These are phyloP conservation scores for Glossophaga mutica DNA, from an alignment of 2,797 vertebrate species.

Conservation along the genomic window DNA sequence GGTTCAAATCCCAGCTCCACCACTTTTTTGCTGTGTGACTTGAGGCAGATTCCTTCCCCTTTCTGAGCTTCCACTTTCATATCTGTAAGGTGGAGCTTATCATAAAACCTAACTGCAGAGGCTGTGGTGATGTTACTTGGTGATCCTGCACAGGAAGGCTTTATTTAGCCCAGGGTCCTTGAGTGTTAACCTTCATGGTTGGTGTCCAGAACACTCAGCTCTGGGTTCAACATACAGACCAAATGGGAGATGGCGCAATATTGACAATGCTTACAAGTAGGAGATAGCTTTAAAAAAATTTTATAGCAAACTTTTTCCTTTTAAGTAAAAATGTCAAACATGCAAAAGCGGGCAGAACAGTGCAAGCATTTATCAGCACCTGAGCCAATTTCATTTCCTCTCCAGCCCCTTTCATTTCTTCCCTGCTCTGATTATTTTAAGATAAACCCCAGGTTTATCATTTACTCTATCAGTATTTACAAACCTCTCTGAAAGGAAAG, in stretches of 20 bases:
- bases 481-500: background rate
- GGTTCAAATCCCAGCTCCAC: background rate
- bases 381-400: background rate
- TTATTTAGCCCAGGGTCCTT: background rate
- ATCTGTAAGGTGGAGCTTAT: background rate
- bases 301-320: background rate
- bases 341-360: background rate
- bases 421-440: background rate
- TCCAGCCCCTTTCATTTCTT: background rate
- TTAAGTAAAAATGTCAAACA: background rate
- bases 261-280: background rate
- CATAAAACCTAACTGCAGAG: background rate
- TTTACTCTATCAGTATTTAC: background rate
- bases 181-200: background rate
- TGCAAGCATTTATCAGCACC: rapidly evolving
- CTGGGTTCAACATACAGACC: background rate
- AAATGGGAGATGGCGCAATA: background rate
- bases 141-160: background rate
- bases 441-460: background rate
- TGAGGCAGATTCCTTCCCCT: background rate
- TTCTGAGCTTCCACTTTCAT: background rate
- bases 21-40: background rate
- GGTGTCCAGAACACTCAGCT: background rate
- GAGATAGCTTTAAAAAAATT: background rate
- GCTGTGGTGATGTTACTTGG: background rate